Conservation (phyloP, 2,797 vertebrate species). For the Spinus olivaceus region DNA sequence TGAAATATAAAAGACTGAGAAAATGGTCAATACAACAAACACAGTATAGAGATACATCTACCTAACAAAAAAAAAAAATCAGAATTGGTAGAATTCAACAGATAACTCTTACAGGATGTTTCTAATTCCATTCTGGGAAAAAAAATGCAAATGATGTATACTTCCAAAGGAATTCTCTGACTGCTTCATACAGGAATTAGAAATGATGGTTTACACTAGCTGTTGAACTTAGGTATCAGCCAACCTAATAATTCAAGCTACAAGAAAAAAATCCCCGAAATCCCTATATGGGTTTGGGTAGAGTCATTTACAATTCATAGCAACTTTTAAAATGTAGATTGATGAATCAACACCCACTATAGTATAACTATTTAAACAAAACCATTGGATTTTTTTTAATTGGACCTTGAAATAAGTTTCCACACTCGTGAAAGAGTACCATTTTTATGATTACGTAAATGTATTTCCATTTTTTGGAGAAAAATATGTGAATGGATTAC, state of each 20-base stretch:
- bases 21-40: background rate
- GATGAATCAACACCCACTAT: background rate
- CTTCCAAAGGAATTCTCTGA: background rate
- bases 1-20: background rate
- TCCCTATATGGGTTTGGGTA: background rate
- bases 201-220: background rate
- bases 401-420: background rate
- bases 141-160: background rate
- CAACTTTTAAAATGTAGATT: background rate
- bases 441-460: background rate
- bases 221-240: background rate
- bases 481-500: background rate
- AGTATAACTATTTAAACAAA: background rate
- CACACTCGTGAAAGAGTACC: background rate
- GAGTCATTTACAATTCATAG: background rate
- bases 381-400: background rate
- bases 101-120: background rate
- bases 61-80: background rate
- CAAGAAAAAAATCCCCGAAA: background rate
- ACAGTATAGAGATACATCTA: rapidly evolving
- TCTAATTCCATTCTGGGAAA: background rate
- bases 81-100: background rate
- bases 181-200: background rate
- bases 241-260: background rate
- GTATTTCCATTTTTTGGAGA: background rate